These are phyloP conservation scores for Gulo gulo DNA, from an alignment of 2,113 vertebrate species.

Conservation along the genomic window DNA sequence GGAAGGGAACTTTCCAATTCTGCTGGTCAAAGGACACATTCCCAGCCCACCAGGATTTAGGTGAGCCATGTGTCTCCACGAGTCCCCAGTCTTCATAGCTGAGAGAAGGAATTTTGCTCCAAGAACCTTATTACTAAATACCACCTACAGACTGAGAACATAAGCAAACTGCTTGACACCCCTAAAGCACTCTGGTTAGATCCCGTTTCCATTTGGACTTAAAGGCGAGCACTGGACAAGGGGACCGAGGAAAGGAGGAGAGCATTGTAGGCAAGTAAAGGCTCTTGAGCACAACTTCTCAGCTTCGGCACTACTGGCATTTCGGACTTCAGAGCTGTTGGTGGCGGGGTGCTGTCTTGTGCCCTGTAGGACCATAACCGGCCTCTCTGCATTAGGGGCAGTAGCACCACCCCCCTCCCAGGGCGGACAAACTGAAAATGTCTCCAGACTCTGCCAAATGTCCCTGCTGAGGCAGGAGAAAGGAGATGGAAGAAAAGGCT, in stretches of 20 bases:
- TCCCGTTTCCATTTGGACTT: background rate
- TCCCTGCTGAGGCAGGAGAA: background rate
- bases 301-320: rapidly evolving
- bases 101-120: background rate
- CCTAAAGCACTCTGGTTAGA: background rate
- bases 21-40: background rate
- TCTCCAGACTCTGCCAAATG: background rate
- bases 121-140: background rate
- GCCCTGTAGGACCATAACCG: no score
- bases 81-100: background rate
- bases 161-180: background rate
- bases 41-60: background rate
- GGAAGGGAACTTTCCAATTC: background rate
- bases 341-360: no score
- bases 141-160: background rate
- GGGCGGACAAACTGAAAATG: background rate
- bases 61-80: background rate
- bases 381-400: background rate
- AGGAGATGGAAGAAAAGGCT: background rate
- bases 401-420: background rate
- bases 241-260: background rate
- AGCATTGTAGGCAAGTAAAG: background rate
- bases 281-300: background rate
- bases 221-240: background rate
- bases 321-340: background rate